Evolutionary conservation across 1,140 invertebrate species (phyloP), one percentile per base, ranked within the genome.

Genomic region (Apis florea): DNA sequence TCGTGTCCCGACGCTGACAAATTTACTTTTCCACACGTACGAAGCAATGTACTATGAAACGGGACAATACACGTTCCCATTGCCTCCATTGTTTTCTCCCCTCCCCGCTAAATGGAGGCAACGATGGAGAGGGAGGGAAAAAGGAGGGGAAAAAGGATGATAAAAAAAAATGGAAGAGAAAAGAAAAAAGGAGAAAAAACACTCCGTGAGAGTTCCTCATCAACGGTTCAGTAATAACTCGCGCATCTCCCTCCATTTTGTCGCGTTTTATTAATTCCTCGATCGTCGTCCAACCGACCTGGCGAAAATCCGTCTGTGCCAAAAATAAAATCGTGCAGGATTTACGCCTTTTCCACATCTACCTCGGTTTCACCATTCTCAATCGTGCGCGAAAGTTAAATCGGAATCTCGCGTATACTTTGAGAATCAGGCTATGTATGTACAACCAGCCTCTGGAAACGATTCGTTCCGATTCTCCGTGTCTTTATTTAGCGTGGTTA

Each of bases 251-350:
- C 1, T 54, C 56, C 11, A 82, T 82, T 82, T 63, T 69, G 54
- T 64, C 72, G 26, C 49, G 9, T 70, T 64, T 71, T 83, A 75
- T 79, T 83, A 83, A 75, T 79, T 83, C 61, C 63, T 61, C 64
- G 49, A 56, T 81, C 75, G 69, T 82, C 68, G 75, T 79, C 67
- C 58, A 56, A 21, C n/a, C 56, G 61, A 15, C 21, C 56, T 19
- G 10, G 56, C 31, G 47, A 83, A n/a, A n/a, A 86, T 83, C 49
- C 70, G 79, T 79, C 68, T 51, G 49, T 15, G 54, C 68, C 31
- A 31, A 47, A n/a, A 26, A 31, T 86, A n/a, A 72, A 83, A 79
- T 71, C 64, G 73, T 79, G 49, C 69, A 49, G 51, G 58, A 66
- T 59, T 40, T 5, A 40, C 56, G 15, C 58, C 21, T 63, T 21